Percentiles rank a stretch among this genome's conserved stretches.
These are phyloP conservation scores for Cyclina sinensis DNA, from an alignment of 1,140 invertebrate genomes.

Conservation along the genomic window DNA sequence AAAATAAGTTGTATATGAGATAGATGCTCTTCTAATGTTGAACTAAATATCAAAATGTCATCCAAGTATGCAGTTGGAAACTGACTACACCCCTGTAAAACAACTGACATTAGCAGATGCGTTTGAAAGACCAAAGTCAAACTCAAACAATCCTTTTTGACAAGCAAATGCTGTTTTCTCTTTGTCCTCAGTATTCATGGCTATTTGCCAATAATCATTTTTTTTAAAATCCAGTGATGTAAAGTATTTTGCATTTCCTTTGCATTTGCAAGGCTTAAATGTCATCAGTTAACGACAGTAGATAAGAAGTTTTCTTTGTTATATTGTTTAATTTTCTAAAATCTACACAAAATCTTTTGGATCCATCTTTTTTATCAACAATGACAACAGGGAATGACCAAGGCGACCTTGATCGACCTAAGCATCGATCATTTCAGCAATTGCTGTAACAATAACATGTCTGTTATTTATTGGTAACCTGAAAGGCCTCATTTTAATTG, in stretches of 20 bases:
- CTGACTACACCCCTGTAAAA: not conserved
- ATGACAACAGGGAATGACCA: constrained; percentile 81
- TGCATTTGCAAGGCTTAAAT: constrained; percentile 71
- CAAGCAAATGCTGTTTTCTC: constrained; percentile 54
- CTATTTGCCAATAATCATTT: constrained; percentile 20
- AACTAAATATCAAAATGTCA: constrained; percentile 18
- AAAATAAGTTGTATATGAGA: constrained; percentile 12
- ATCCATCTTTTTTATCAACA: constrained; percentile 75
- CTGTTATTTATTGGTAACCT: constrained; percentile 63
- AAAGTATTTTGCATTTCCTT: constrained; percentile 67
- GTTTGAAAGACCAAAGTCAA: constrained; percentile 14
- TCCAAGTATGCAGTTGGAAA: constrained; percentile 11
- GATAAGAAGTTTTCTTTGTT: constrained; percentile 70
- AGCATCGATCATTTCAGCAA: constrained; percentile 68
- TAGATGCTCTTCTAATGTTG: not conserved
- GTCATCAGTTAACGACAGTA: constrained; percentile 75
- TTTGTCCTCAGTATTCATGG: not conserved
- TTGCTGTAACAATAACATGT: constrained; percentile 36
- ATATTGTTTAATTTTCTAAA: constrained; percentile 77
- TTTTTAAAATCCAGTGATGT: constrained; percentile 62
- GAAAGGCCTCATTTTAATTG: constrained; percentile 70
- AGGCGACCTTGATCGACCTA: constrained; percentile 59
- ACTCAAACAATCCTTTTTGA: constrained; percentile 1
- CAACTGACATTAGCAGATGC: not conserved
- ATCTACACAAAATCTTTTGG: no score